phyloP scores from a whole-genome alignment of 2,113 vertebrate genomes.

The Ariopsis seemanni region DNA sequence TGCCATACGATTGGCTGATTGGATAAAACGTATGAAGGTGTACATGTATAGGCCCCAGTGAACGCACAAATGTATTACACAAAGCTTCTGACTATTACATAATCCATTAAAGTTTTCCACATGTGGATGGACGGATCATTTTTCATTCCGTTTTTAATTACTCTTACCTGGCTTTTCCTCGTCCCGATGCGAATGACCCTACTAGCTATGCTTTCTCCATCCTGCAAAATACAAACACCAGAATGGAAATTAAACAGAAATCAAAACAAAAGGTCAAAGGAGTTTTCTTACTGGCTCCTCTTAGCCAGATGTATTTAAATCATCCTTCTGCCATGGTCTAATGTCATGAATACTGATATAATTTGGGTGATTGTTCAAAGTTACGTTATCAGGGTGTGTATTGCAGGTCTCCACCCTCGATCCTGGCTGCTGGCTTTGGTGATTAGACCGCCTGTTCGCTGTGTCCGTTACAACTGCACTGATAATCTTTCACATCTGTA shows the following conservation, averaged over 20 bases:
- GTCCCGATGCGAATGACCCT: constrained; percentile 82
- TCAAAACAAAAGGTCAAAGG: background rate
- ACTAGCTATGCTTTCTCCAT: constrained; percentile 60
- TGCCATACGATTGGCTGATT: background rate
- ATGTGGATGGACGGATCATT: background rate
- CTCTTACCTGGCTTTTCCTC: constrained; percentile 81
- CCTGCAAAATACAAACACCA: constrained; percentile 57
- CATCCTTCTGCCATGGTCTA: constrained; percentile 39
- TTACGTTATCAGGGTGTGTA: constrained; percentile 28
- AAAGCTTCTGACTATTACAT: background rate
- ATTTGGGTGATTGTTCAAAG: background rate
- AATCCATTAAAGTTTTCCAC: background rate
- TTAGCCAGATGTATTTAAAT: constrained; percentile 46
- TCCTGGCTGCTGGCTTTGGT: constrained; percentile 30
- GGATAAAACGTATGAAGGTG: background rate
- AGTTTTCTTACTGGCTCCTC: background rate
- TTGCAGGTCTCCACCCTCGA: constrained; percentile 19
- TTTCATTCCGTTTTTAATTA: background rate
- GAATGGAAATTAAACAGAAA: background rate
- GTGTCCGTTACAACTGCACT: constrained; percentile 40
- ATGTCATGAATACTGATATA: background rate
- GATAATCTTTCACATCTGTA: constrained; percentile 16
- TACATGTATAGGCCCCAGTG: background rate
- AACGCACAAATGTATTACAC: background rate
- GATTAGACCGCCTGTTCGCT: constrained; percentile 47